These are phyloP conservation scores for Nothoprocta pentlandii DNA, from an alignment of 2,113 vertebrate genomes.

Conservation along the genomic window DNA sequence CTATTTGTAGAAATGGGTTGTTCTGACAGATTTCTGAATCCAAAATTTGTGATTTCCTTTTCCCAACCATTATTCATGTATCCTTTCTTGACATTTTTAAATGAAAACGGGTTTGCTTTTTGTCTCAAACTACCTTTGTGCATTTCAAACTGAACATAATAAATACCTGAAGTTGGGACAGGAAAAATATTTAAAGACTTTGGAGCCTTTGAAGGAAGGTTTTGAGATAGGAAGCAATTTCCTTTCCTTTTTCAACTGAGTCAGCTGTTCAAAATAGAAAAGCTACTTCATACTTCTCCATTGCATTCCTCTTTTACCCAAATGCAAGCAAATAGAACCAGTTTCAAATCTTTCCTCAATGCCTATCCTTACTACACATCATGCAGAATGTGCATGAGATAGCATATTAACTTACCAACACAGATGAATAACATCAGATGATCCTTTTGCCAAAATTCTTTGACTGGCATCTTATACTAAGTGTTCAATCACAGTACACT, in stretches of 20 bases:
- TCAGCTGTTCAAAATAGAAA: background rate
- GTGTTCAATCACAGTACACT: background rate
- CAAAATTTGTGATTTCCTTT: conserved; percentile 12
- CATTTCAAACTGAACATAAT: background rate
- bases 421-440: background rate
- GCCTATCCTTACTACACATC: background rate
- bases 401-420: background rate
- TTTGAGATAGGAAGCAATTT: background rate
- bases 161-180: background rate
- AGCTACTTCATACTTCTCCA: background rate
- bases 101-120: background rate
- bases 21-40: conserved; percentile 28
- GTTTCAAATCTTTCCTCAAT: background rate
- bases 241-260: background rate
- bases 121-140: background rate
- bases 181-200: background rate
- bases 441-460: background rate
- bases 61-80: background rate
- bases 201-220: background rate
- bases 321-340: background rate
- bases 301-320: background rate
- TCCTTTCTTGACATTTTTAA: background rate
- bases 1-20: conserved; percentile 33
- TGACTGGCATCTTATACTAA: background rate
- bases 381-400: background rate